Conservation (phyloP, 2,113 vertebrate species). For the Eleginops maclovinus region DNA sequence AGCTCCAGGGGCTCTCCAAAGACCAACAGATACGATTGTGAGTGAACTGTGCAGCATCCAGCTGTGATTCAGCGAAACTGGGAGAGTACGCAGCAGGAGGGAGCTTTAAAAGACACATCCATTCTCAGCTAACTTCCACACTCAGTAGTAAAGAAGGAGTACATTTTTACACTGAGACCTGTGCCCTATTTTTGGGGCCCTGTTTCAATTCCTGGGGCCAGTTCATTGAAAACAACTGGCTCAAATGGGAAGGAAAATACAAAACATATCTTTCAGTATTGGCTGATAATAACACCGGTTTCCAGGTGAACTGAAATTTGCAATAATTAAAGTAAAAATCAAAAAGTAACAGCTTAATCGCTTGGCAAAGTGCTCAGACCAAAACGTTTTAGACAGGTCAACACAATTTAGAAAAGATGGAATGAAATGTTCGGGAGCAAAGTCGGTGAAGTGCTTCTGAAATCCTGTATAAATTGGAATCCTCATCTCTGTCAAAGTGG, state of each 20-base stretch:
- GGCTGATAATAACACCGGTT: neutral
- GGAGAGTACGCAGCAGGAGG: slow-evolving; percentile 24
- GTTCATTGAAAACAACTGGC: neutral
- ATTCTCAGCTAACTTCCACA: slow-evolving; percentile 26
- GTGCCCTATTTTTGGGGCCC: neutral
- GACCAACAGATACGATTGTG: slow-evolving; percentile 52
- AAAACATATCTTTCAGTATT: neutral
- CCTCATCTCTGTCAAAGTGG: slow-evolving; percentile 28
- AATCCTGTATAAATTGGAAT: slow-evolving; percentile 39
- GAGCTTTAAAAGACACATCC: slow-evolving; percentile 28
- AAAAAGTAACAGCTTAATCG: too few relatives aligned
- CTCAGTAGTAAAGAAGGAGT: slow-evolving; percentile 5
- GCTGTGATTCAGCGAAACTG: slow-evolving; percentile 35
- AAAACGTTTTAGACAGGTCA: neutral
- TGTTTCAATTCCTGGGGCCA: neutral
- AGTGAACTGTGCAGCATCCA: slow-evolving; percentile 43
- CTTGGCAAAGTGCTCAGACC: too few relatives aligned
- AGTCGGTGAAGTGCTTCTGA: neutral
- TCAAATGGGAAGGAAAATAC: neutral
- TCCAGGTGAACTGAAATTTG: too few relatives aligned
- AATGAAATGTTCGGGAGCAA: slow-evolving; percentile 19
- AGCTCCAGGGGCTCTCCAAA: slow-evolving; percentile 34
- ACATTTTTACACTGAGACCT: slow-evolving; percentile 1
- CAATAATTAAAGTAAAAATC: too few relatives aligned
- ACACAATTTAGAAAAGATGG: neutral